These are phyloP conservation scores for Archilochus colubris DNA, from an alignment of 2,113 vertebrate genomes.

Conservation along the genomic window DNA sequence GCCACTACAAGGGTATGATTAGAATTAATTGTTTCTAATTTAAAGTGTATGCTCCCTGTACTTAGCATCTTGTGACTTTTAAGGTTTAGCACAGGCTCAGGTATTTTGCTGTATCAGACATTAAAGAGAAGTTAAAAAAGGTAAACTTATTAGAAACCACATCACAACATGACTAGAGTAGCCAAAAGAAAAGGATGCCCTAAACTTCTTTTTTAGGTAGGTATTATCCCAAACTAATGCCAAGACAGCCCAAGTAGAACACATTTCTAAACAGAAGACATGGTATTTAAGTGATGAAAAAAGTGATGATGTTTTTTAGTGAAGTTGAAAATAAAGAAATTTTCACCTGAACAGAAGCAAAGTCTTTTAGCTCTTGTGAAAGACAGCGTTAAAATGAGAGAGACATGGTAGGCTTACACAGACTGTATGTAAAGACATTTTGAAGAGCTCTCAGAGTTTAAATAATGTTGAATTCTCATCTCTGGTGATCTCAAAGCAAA, in stretches of 20 bases:
- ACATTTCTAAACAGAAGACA: background rate
- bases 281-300: background rate
- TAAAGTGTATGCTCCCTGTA: background rate
- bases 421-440: background rate
- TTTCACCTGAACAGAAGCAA: background rate
- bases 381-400: background rate
- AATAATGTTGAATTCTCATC: background rate
- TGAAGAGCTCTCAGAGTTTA: background rate
- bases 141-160: background rate
- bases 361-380: background rate
- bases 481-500: background rate
- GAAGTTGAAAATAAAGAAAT: background rate
- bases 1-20: background rate
- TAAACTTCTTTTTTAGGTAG: background rate
- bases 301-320: accelerated
- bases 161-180: background rate
- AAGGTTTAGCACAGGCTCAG: background rate
- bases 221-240: background rate
- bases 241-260: background rate
- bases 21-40: background rate
- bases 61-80: background rate
- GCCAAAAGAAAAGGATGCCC: background rate
- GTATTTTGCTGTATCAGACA: background rate
- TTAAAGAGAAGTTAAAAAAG: background rate
- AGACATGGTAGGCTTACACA: background rate